Evolutionary conservation across 2,113 vertebrate genomes (phyloP).

Genomic region (Talpa occidentalis): DNA sequence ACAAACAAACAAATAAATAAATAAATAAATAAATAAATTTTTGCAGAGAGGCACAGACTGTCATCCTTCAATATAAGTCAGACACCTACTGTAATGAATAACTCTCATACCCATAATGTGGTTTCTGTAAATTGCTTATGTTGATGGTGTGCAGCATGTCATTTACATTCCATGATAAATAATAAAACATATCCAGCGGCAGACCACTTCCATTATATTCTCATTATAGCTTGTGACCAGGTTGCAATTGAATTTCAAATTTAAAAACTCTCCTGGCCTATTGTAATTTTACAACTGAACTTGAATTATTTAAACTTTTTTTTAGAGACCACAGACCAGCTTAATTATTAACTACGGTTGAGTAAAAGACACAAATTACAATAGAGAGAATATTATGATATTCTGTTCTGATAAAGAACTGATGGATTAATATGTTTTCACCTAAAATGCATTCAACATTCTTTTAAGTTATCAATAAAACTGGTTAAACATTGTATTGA

Average conservation of each 20-base stretch:
- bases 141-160: background rate
- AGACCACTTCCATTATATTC: conserved; percentile 3
- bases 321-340: background rate
- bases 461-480: conserved; percentile 51
- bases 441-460: background rate
- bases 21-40: background rate
- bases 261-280: conserved; percentile 53
- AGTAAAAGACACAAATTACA: conserved; percentile 3
- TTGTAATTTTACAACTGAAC: conserved; percentile 38
- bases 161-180: conserved; percentile 64
- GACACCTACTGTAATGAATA: conserved; percentile 14
- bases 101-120: background rate
- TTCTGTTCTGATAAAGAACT: background rate
- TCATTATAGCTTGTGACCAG: conserved; percentile 41
- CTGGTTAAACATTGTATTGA: conserved; percentile 49
- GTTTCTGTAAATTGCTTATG: conserved; percentile 40
- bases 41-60: background rate
- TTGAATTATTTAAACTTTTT: conserved; percentile 62
- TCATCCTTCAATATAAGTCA: background rate
- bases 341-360: conserved; percentile 8
- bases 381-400: background rate
- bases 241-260: conserved; percentile 65
- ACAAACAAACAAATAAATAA: background rate
- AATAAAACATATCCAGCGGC: conserved; percentile 57
- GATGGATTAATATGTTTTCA: background rate